A percentile compares a stretch with the other conserved stretches of the same genome.
These are phyloP conservation scores for Electrophaes corylata DNA, from an alignment of 2,888 invertebrate genomes.

Conservation along the genomic window DNA sequence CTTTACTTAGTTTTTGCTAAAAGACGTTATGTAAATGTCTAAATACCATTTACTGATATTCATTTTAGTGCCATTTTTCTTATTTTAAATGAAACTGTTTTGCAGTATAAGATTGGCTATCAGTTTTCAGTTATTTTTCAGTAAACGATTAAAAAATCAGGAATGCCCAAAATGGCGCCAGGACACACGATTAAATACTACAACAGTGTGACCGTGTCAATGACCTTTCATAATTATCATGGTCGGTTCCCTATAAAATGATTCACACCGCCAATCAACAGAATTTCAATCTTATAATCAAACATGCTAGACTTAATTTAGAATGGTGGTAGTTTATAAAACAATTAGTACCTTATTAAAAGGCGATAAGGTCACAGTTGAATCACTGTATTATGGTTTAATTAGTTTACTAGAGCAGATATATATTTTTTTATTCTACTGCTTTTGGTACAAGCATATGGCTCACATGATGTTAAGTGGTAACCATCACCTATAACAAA, in stretches of 20 bases:
- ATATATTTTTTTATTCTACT: no score
- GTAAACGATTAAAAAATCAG: background rate
- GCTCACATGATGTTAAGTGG: no score
- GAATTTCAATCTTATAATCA: constrained; percentile 13
- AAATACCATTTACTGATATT: no score
- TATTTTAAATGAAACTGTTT: no score
- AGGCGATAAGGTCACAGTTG: constrained; percentile 33
- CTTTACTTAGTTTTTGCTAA: no score
- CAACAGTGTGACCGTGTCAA: constrained; percentile 24
- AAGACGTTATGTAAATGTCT: no score
- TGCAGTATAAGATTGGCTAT: no score
- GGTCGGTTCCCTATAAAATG: constrained; percentile 20
- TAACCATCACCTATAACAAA: no score
- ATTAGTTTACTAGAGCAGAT: no score
- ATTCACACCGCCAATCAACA: constrained; percentile 12
- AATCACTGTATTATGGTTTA: constrained; percentile 27
- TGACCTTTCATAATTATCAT: constrained; percentile 26
- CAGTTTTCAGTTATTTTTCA: no score
- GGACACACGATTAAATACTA: constrained; percentile 7
- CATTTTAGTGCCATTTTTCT: no score
- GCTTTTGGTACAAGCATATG: no score
- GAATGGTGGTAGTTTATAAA: constrained; percentile 1
- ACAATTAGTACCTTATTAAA: constrained; percentile 31
- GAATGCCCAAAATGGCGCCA: constrained; percentile 8
- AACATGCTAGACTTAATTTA: constrained; percentile 7